Percentiles rank a stretch among this genome's conserved stretches.
These are phyloP conservation scores for Coremacera marginata DNA, from an alignment of 2,888 invertebrate genomes.

Conservation along the genomic window DNA sequence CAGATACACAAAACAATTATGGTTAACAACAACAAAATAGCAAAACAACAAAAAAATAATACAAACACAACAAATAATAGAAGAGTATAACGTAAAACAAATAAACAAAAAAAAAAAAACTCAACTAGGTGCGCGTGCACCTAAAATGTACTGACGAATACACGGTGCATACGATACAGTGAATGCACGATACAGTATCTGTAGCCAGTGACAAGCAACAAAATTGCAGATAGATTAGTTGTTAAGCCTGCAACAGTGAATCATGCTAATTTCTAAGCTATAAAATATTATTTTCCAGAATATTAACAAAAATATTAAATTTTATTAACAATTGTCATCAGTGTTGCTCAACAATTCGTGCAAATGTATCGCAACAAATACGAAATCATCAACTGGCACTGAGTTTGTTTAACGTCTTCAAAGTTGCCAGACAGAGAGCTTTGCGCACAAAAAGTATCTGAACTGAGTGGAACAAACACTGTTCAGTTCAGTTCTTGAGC, in stretches of 20 bases:
- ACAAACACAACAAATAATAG: not conserved
- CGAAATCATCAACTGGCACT: too few relatives aligned
- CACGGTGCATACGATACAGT: not conserved
- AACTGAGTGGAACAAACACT: not conserved
- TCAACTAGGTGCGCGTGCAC: conserved; percentile 17
- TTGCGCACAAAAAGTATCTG: not conserved
- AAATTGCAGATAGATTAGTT: not conserved
- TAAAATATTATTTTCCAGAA: not conserved
- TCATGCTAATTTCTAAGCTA: too few relatives aligned
- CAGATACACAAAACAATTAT: conserved; percentile 13
- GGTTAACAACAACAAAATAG: not conserved
- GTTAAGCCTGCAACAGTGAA: not conserved
- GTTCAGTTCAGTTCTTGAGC: conserved; percentile 19
- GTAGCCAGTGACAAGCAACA: not conserved
- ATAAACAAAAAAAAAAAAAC: not conserved
- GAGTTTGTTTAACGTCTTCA: too few relatives aligned
- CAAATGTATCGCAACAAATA: not conserved
- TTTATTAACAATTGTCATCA: too few relatives aligned
- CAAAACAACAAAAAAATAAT: not conserved
- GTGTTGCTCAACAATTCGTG: too few relatives aligned
- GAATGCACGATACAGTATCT: too few relatives aligned
- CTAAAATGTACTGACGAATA: not conserved
- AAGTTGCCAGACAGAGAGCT: not conserved
- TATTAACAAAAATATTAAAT: not conserved
- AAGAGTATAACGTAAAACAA: not conserved